These are phyloP conservation scores for Anoplius nigerrimus DNA, from an alignment of 2,888 invertebrate genomes.

Conservation along the genomic window DNA sequence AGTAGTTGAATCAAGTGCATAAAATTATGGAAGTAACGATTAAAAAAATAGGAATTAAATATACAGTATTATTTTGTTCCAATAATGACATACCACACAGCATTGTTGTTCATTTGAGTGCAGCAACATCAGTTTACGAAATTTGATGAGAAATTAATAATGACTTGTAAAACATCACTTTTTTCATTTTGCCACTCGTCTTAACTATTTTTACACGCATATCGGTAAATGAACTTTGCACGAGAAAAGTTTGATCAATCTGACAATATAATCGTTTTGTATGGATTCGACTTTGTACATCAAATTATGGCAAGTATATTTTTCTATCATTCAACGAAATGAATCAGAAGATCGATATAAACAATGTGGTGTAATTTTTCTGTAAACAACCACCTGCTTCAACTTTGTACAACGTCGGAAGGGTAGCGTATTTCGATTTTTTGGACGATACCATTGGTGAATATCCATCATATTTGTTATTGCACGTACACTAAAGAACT, in stretches of 20 bases:
- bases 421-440: background rate
- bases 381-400: slow-evolving; percentile 44
- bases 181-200: too few species aligned
- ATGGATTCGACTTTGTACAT: background rate
- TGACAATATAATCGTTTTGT: background rate
- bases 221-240: too few species aligned
- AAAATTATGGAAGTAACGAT: too few species aligned
- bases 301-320: background rate
- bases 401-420: background rate
- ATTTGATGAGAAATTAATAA: background rate
- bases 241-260: background rate
- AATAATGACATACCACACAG: too few species aligned
- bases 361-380: background rate
- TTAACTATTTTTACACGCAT: too few species aligned
- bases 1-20: too few species aligned
- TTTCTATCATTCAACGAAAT: background rate
- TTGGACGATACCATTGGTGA: background rate
- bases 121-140: background rate
- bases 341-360: background rate
- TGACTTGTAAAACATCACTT: too few species aligned
- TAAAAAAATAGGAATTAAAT: too few species aligned
- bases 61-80: too few species aligned
- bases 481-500: too few species aligned
- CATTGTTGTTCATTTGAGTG: background rate
- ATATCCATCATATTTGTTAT: background rate